Evolutionary conservation across 2,113 vertebrate genomes (phyloP), one percentile per base, ranked within the genome.

Genomic region (Triplophysa siluroides): DNA sequence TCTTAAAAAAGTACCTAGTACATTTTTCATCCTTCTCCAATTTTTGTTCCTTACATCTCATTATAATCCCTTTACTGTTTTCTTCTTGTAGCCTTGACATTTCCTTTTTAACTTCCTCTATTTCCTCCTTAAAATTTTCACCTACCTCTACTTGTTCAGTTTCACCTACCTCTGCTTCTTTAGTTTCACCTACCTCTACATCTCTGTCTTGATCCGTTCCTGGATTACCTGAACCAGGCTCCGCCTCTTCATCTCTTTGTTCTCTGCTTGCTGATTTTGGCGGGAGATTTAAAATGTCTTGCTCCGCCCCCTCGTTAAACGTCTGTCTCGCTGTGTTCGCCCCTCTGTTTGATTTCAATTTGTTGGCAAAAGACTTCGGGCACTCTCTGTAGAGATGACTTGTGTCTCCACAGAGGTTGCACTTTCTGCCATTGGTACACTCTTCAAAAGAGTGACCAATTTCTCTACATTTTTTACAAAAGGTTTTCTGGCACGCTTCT

Each of bases 321-420:
- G 0, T n/a, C 12, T 2, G 8, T 47, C 23, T 13, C 38, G 41
- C n/a, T 2, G 19, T 45, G 66, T 21, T 13, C 8, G 24, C 62
- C 38, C 66, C 33, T 56, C 65, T 74, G 4, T 8, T 8, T 2
- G 3, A 14, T 19, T 71, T 83, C 0, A 81, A 1, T n/a, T 62
- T 81, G 73, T 81, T 81, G 21, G 79, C 75, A 77, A 80, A 83
- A 1, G 29, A 71, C 8, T 72, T 60, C 0, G 78, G 82, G 61
- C 78, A 83, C 10, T 84, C 75, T 63, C 77, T 83, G 52, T 38
- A 83, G 14, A 76, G 64, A 23, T 76, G 54, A 26, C 19, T 43
- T 2, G 0, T 1, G 0, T 70, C 66, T 1, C 80, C 73, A 70
- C 74, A 75, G 0, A 77, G 29, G 29, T 81, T 84, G 11, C 78